A percentile compares a stretch with the other conserved stretches of the same genome.
Evolutionary conservation across 2,113 vertebrate genomes (phyloP).

Genomic region (Rhea americana): DNA sequence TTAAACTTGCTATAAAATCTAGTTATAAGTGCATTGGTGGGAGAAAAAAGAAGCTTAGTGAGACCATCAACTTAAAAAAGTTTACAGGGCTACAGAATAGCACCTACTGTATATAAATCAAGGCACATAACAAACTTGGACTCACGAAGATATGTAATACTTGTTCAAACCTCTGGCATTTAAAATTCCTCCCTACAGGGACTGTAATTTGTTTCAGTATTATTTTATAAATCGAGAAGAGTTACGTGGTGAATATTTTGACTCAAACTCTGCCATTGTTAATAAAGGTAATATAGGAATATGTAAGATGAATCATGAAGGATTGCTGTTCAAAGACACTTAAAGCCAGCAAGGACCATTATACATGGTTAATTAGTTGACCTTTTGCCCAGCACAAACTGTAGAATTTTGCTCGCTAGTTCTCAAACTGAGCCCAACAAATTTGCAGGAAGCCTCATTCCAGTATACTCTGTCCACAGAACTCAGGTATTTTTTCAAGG

Average conservation of each 20-base stretch:
- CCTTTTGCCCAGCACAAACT: not conserved
- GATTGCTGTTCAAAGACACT: not conserved
- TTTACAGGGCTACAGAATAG: not conserved
- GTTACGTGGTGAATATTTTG: not conserved
- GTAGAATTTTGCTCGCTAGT: not conserved
- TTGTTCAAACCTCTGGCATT: not conserved
- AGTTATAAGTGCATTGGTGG: not conserved
- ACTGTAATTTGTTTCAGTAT: not conserved
- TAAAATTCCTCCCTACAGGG: not conserved
- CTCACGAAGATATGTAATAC: not conserved
- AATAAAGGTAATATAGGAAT: not conserved
- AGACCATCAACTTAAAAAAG: not conserved
- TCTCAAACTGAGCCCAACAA: not conserved
- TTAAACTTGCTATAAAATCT: not conserved
- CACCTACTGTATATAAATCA: not conserved
- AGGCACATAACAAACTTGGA: not conserved
- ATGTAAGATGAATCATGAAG: not conserved
- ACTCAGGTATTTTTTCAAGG: not conserved
- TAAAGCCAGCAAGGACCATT: not conserved
- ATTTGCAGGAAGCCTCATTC: not conserved
- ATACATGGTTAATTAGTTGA: not conserved
- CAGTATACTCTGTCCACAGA: not conserved
- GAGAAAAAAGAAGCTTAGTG: not conserved
- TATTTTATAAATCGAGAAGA: not conserved
- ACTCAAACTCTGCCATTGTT: not conserved